Percentiles rank a stretch among this genome's conserved stretches.
Conservation (phyloP, 2,888 invertebrate species). For the Rhogogaster chlorosoma region DNA sequence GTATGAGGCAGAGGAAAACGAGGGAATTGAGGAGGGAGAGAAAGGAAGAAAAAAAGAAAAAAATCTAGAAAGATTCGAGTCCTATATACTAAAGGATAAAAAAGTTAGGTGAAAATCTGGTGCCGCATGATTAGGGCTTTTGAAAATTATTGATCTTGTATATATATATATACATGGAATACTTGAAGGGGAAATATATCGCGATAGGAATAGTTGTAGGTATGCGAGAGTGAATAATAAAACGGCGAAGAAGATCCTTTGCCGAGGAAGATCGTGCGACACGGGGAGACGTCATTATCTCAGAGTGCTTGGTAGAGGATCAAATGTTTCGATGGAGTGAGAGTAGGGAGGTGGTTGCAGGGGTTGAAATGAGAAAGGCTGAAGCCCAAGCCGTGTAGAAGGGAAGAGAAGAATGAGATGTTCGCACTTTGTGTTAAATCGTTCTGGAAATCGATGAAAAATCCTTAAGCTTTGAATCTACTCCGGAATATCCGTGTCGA, state of each 20-base stretch:
- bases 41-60: conserved; percentile 40
- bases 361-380: conserved; percentile 19
- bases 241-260: neutral
- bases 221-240: neutral
- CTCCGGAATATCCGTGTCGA: neutral
- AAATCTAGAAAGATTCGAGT: conserved; percentile 56
- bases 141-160: neutral
- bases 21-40: conserved; percentile 44
- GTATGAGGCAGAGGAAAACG: conserved; percentile 28
- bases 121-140: neutral
- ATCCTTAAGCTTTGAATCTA: conserved; percentile 30
- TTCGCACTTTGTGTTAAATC: conserved; percentile 46
- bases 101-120: conserved; percentile 6
- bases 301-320: conserved; percentile 32
- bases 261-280: neutral
- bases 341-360: neutral
- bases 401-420: conserved; percentile 35
- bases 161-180: neutral
- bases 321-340: conserved; percentile 35
- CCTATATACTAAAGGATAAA: conserved; percentile 45
- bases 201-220: neutral
- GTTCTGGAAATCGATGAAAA: conserved; percentile 35
- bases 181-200: neutral
- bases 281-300: conserved; percentile 36
- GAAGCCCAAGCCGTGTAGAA: neutral